Evolutionary conservation across 2,113 vertebrate genomes (phyloP), one percentile per base, ranked within the genome.

Genomic region (Jacana jacana): DNA sequence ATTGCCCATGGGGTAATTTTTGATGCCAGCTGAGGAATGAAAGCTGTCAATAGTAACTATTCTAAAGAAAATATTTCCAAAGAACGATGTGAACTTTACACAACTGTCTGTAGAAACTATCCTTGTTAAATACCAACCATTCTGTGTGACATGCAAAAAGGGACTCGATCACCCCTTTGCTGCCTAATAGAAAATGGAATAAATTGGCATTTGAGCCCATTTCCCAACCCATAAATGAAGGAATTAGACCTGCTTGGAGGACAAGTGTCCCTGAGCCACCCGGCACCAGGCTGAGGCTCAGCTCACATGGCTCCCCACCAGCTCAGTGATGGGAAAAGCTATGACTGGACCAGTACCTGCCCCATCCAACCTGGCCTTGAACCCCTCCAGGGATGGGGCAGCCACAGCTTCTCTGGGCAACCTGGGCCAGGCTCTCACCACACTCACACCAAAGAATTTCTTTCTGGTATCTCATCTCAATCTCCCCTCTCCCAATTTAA

Each of bases 1-100:
- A 3, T 6, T 5, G 3, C 2, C 2, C 28, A 7, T 1, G 1
- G 7, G 11, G 11, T 4, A 5, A 20, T 14, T 25, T 13, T 10
- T 22, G 37, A 3, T 0, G 0, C 7, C 12, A 13, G 10, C 4
- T 1, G 20, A 16, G 63, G 11, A 52, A 35, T 4, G 35, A 23
- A 69, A 24, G 11, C 39, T 4, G 14, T 17, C 39, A 9, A 5
- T 1, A 4, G 19, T 2, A 35, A 23, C 3, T 3, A 20, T 5
- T 27, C 25, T 22, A 8, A 49, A 58, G 27, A 33, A 39, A 71
- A 33, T 5, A 2, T 3, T 42, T 40, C 37, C 13, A 11, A 37
- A 10, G 20, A 19, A 11, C 0, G 2, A 24, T 3, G 25, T 15
- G n/a, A 24, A 11, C 14, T 23, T 39, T 4, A 3, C 14, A 13